Percentiles rank a stretch among this genome's conserved stretches.
Conservation (phyloP, 2,888 invertebrate species). For the Aleiodes testaceus region DNA sequence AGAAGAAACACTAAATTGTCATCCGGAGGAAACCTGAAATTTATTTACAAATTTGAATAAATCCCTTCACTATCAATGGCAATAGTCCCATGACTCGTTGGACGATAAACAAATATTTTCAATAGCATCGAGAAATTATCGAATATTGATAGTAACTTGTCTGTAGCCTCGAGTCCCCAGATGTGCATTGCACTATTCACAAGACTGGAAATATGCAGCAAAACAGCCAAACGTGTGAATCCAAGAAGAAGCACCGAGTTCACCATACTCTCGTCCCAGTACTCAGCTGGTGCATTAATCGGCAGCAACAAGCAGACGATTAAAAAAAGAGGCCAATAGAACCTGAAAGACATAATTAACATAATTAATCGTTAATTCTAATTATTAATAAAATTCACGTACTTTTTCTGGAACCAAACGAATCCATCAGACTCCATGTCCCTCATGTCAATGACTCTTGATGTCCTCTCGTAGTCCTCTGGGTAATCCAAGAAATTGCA, state of each 20-base stretch:
- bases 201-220: slow-evolving; percentile 81
- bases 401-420: slow-evolving; percentile 87
- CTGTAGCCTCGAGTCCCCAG: slow-evolving; percentile 82
- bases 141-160: slow-evolving; percentile 78
- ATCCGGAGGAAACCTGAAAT: slow-evolving; percentile 79
- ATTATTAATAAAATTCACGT: neutral
- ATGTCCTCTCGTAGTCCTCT: slow-evolving; percentile 78
- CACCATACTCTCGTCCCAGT: slow-evolving; percentile 82
- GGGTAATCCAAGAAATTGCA: slow-evolving; percentile 81
- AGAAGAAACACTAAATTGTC: slow-evolving; percentile 85
- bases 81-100: slow-evolving; percentile 65
- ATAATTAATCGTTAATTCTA: slow-evolving; percentile 2
- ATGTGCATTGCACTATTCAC: slow-evolving; percentile 83
- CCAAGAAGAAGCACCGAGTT: slow-evolving; percentile 80
- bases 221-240: slow-evolving; percentile 80
- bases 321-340: slow-evolving; percentile 81
- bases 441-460: slow-evolving; percentile 82
- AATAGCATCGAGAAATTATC: slow-evolving; percentile 59
- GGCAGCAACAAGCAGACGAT: slow-evolving; percentile 81
- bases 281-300: slow-evolving; percentile 84
- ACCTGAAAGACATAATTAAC: slow-evolving; percentile 73
- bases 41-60: slow-evolving; percentile 37
- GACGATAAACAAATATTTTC: slow-evolving; percentile 62
- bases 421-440: slow-evolving; percentile 86
- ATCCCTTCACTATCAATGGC: slow-evolving; percentile 61